phyloP scores from a whole-genome alignment of 2,797 vertebrate species.

The Galaxias olidus region DNA sequence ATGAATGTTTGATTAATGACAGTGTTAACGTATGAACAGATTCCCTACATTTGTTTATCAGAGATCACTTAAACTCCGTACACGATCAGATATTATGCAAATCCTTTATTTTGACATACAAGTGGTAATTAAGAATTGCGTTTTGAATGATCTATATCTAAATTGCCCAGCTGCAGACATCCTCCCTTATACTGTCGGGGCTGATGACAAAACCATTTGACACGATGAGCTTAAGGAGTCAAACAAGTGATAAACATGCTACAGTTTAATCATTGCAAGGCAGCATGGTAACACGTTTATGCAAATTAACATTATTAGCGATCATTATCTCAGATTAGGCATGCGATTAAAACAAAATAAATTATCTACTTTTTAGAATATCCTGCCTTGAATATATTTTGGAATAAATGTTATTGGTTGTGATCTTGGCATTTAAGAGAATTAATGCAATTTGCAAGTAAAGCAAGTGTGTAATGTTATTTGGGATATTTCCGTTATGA shows the following conservation, averaged over 20 bases:
- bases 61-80: slow-evolving; percentile 37
- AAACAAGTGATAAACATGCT: slow-evolving; percentile 34
- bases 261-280: slow-evolving; percentile 51
- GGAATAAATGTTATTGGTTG: slow-evolving; percentile 19
- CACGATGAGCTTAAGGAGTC: slow-evolving; percentile 58
- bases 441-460: too few species aligned
- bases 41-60: slow-evolving; percentile 44
- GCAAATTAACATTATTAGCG: slow-evolving; percentile 51
- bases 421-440: too few species aligned
- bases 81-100: slow-evolving; percentile 50
- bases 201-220: slow-evolving; percentile 54
- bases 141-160: slow-evolving; percentile 62
- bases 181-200: neutral
- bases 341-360: slow-evolving; percentile 42
- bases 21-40: slow-evolving; percentile 31
- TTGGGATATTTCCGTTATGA: too few species aligned
- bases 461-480: too few species aligned
- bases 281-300: slow-evolving; percentile 49
- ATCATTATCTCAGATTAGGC: slow-evolving; percentile 51
- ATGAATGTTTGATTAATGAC: slow-evolving; percentile 48
- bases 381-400: neutral
- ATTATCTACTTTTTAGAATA: slow-evolving; percentile 33
- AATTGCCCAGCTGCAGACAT: slow-evolving; percentile 48
- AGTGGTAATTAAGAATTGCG: slow-evolving; percentile 52
- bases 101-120: slow-evolving; percentile 39